Percentiles rank a stretch among this genome's conserved stretches.
These are phyloP conservation scores for Phalacrocorax pelagicus DNA, from an alignment of 2,113 vertebrate genomes.

Conservation along the genomic window DNA sequence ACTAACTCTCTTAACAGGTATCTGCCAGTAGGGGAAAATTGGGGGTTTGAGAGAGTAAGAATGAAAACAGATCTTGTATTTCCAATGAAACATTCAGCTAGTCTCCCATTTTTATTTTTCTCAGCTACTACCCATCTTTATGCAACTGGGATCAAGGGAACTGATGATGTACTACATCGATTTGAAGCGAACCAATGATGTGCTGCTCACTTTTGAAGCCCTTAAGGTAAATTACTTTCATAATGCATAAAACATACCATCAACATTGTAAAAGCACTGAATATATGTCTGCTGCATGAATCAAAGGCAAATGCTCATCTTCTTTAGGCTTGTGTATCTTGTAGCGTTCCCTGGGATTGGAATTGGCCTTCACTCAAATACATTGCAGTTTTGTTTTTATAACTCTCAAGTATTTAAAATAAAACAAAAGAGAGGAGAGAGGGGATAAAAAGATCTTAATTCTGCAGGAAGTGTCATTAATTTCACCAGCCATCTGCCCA, in stretches of 20 bases:
- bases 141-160: constrained; percentile 96
- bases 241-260: neutral
- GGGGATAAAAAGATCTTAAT: neutral
- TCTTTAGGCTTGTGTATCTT: neutral
- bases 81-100: neutral
- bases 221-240: constrained; percentile 84
- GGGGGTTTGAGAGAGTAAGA: constrained; percentile 38
- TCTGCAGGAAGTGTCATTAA: neutral
- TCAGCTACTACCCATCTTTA: constrained; percentile 95
- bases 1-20: constrained; percentile 64
- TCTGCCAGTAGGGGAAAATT: constrained; percentile 20
- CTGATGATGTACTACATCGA: constrained; percentile 98
- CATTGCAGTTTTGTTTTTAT: neutral
- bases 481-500: neutral
- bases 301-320: neutral
- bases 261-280: neutral
- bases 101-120: neutral
- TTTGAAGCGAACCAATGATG: constrained; percentile 94
- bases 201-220: constrained; percentile 96
- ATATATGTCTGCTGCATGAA: rapidly evolving
- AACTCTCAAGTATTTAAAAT: neutral
- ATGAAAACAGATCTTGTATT: neutral
- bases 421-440: neutral
- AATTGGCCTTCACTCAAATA: neutral
- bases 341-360: neutral